A percentile compares a stretch with the other conserved stretches of the same genome.
phyloP scores from a whole-genome alignment of 1,140 invertebrate species.

The Drosophila simulans region DNA sequence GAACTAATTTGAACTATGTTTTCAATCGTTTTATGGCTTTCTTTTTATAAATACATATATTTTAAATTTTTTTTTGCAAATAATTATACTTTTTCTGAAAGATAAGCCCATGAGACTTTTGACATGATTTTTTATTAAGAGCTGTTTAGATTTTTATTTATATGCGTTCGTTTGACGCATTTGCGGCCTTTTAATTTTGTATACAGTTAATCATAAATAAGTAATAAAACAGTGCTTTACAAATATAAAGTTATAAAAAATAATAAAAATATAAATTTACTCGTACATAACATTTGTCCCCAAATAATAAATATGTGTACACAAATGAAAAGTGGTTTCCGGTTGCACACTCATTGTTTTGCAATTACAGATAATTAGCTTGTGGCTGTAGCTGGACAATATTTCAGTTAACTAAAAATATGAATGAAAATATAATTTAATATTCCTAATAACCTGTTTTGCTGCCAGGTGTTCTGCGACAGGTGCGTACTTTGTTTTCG shows the following conservation, averaged over 20 bases:
- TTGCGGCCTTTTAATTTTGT: conserved; percentile 16
- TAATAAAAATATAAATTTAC: too few species aligned
- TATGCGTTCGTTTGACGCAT: conserved; percentile 22
- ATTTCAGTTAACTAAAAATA: neutral
- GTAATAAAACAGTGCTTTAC: neutral
- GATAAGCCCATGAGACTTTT: too few species aligned
- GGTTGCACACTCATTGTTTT: neutral
- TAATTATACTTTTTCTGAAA: too few species aligned
- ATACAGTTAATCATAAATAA: conserved; percentile 7
- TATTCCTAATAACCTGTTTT: conserved; percentile 5
- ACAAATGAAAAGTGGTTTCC: neutral
- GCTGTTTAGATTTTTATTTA: neutral
- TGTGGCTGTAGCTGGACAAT: neutral
- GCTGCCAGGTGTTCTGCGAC: conserved; percentile 14
- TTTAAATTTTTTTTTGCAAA: too few species aligned
- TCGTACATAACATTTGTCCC: neutral
- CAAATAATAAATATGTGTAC: neutral
- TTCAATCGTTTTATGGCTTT: too few species aligned
- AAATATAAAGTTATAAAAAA: neutral
- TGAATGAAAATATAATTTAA: conserved; percentile 1
- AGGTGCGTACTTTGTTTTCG: conserved; percentile 35
- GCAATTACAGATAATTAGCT: neutral
- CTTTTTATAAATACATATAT: neutral
- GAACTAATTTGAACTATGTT: neutral
- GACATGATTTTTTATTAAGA: neutral